These are phyloP conservation scores for Neoascia interrupta DNA, from an alignment of 2,888 invertebrate genomes.

Conservation along the genomic window DNA sequence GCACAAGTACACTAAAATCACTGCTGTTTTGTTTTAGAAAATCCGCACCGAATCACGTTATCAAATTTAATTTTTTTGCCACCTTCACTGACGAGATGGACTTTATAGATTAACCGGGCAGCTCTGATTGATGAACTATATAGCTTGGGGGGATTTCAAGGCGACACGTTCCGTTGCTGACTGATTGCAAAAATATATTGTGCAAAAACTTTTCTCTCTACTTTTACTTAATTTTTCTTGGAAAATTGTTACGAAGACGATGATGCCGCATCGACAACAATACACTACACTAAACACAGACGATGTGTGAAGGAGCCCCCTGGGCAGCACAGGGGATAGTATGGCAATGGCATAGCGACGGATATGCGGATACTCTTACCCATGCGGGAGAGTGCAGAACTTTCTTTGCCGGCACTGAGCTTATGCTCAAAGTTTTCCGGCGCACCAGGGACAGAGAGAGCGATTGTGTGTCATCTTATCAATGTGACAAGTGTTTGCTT, in stretches of 20 bases:
- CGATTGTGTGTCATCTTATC: not conserved
- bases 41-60: not conserved
- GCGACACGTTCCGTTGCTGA: conserved; percentile 11
- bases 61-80: conserved; percentile 3
- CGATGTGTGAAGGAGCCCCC: conserved; percentile 13
- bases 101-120: conserved; percentile 28
- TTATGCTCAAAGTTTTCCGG: conserved; percentile 53
- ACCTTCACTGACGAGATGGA: conserved; percentile 46
- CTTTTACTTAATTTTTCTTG: conserved; percentile 30
- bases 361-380: too few relatives aligned
- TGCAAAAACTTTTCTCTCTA: conserved; percentile 41
- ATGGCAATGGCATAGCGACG: too few relatives aligned
- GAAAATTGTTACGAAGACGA: conserved; percentile 25
- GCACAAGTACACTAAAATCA: conserved; percentile 31
- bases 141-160: conserved; percentile 9
- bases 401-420: conserved; percentile 56
- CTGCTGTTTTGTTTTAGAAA: conserved; percentile 3
- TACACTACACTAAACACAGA: conserved; percentile 13
- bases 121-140: conserved; percentile 29
- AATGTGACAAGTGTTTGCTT: conserved; percentile 11
- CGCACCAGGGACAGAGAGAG: not conserved
- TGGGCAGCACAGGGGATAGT: not conserved
- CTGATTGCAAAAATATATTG: conserved; percentile 33
- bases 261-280: conserved; percentile 58
- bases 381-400: conserved; percentile 17